Base-by-base conservation (phyloP, 2,888 invertebrate genomes). In the Tachina fera region DNA sequence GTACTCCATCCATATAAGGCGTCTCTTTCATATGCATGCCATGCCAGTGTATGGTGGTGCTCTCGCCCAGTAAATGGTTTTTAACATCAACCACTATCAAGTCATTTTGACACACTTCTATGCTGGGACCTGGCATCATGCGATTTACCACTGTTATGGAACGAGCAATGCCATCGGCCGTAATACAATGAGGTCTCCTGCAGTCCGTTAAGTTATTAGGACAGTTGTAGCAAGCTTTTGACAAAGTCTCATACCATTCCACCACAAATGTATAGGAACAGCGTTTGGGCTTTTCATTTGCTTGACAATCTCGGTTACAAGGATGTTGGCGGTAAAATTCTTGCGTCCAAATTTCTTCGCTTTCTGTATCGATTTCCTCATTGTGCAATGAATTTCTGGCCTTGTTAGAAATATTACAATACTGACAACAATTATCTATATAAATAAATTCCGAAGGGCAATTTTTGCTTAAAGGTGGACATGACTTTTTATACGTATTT, bases 21-120 rank as follows among this genome's bases (percentile, higher is more conserved):
- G 95, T 95, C 0, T 94, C 94, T 72, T 93, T 93, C 92, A 97
- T 97, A 90, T 97, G 97, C 90, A 96, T 95, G 0, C 98, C 98
- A 90, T 98, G 98, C 98, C 98, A 98, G 90, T 98, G 98, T 22
- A 98, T 95, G 0, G 96, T 96, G 0, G 97, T 97, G 31, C 96
- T 96, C 90, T 97, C 97, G 0, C 96, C 96, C 90, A 95, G 94
- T 91, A 98, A 91, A 83, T 95, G 94, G 90, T 98, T 98, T 87
- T 95, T 94, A 9, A 98, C 96, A 89, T 97, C 97, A 0, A 97
- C 97, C 41, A 96, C 94, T 4, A 98, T 93, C 43, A 95, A 94
- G 90, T 98, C 98, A n/a, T 96, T 96, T 89, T 96, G 94, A 91
- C 98, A 98, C 1, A 98, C 97, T 94, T 97, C 96, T 74, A 98